Base-by-base conservation (phyloP, 2,113 vertebrate genomes). In the Trichomycterus rosablanca region DNA sequence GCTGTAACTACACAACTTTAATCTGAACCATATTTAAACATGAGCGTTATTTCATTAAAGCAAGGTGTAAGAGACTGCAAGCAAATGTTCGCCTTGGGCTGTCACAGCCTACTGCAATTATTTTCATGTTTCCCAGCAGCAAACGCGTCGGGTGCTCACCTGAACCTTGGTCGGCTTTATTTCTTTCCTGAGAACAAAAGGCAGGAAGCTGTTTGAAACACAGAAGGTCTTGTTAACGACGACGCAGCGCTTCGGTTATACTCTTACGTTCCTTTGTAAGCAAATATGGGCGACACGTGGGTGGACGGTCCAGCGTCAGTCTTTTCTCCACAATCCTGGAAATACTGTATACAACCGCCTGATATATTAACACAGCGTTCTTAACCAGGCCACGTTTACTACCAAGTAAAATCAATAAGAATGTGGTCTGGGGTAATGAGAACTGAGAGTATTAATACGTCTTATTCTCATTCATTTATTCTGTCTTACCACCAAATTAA, bases 271-370 rank as follows among this genome's bases (percentile, higher is more conserved):
- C 69, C 60, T 24, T 34, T 19, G 59, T 56, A 46, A 66, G 52
- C 54, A 76, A 80, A 82, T 78, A 72, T 86, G 78, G 75, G 52
- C 43, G 63, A 74, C 79, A 83, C 78, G 74, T 84, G 80, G 74
- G 42, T 60, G 35, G 59, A 70, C 70, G 72, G 76, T 78, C 74
- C 70, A 54, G 34, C 5, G n/a, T 28, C 5, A 30, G n/a, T n/a
- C n/a, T n/a, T n/a, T n/a, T n/a, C n/a, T n/a, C n/a, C n/a, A n/a
- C n/a, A n/a, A n/a, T 30, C 3, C 26, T 30, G 26, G 26, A 30
- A 30, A n/a, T n/a, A n/a, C 26, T 20, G 22, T 14, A 30, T 46
- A 54, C 7, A 8, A 48, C 12, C 22, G 11, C 23, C 42, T 40
- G 23, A 30, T n/a, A n/a, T n/a, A n/a, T n/a, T n/a, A n/a, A n/a